Percentiles rank a stretch among this genome's conserved stretches.
These are phyloP conservation scores for Coleophora deauratella DNA, from an alignment of 2,888 invertebrate species.

Conservation along the genomic window DNA sequence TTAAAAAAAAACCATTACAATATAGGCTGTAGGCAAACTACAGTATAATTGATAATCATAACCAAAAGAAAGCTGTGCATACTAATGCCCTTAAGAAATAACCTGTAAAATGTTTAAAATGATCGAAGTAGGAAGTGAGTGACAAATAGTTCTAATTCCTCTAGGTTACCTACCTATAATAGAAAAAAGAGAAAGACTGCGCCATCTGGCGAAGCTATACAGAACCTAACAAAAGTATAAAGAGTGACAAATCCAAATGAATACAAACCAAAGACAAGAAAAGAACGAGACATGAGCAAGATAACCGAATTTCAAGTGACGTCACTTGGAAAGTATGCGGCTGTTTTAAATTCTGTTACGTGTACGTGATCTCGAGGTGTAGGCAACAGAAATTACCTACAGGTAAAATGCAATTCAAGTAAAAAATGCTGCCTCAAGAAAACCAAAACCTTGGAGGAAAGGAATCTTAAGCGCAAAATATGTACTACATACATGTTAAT, in stretches of 20 bases:
- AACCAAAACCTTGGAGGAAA: too few relatives aligned
- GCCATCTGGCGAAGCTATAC: slow-evolving; percentile 32
- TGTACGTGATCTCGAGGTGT: slow-evolving; percentile 18
- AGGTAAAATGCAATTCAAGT: too few relatives aligned
- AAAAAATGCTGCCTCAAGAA: too few relatives aligned
- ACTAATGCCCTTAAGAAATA: too few relatives aligned
- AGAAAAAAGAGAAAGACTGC: slow-evolving; percentile 13
- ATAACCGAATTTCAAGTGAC: slow-evolving; percentile 54
- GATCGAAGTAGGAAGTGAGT: too few relatives aligned
- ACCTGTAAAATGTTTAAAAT: too few relatives aligned
- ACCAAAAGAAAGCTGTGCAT: background rate
- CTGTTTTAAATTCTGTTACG: slow-evolving; percentile 54
- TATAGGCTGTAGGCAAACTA: slow-evolving; percentile 6
- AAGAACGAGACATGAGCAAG: slow-evolving; percentile 27
- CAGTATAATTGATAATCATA: background rate
- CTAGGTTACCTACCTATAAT: too few relatives aligned
- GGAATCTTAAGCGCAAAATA: too few relatives aligned
- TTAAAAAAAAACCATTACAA: slow-evolving; percentile 17
- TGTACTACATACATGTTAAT: too few relatives aligned
- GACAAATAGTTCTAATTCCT: too few relatives aligned
- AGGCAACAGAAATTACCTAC: background rate
- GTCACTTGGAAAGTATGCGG: slow-evolving; percentile 62
- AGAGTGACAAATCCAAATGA: background rate
- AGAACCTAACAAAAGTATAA: background rate
- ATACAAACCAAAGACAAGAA: slow-evolving; percentile 17